Percentiles rank a stretch among this genome's conserved stretches.
Evolutionary conservation across 2,888 invertebrate species (phyloP).

Genomic region (Acanthoscelides obtectus): DNA sequence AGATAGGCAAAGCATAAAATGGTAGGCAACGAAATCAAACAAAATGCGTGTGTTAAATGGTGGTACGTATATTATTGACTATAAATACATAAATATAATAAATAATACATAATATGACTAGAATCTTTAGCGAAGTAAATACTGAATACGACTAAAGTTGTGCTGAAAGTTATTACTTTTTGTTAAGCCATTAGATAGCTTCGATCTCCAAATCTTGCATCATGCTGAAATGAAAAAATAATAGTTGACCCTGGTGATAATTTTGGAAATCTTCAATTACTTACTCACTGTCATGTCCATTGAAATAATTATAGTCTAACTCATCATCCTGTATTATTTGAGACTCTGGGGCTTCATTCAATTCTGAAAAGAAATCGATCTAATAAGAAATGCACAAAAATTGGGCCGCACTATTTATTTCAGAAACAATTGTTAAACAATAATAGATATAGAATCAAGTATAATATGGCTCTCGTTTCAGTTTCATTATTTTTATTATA

Average conservation of each 20-base stretch:
- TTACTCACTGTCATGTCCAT: slow-evolving; percentile 23
- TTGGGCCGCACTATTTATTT: neutral
- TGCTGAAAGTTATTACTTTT: slow-evolving; percentile 17
- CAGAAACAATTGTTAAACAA: too few relatives aligned
- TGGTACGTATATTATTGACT: slow-evolving; percentile 2
- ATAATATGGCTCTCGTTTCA: too few relatives aligned
- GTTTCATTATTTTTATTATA: too few relatives aligned
- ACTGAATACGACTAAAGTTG: slow-evolving; percentile 18
- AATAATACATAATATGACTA: slow-evolving; percentile 19
- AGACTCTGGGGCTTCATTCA: slow-evolving; percentile 33
- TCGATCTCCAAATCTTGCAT: slow-evolving; percentile 43
- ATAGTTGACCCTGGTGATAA: slow-evolving; percentile 3
- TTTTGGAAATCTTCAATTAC: slow-evolving; percentile 29
- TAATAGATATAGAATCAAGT: too few relatives aligned
- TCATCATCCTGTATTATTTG: slow-evolving; percentile 39
- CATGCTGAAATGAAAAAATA: slow-evolving; percentile 28
- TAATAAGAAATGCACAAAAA: neutral
- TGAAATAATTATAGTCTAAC: slow-evolving; percentile 40
- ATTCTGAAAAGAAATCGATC: slow-evolving; percentile 27
- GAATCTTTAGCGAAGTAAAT: slow-evolving; percentile 14
- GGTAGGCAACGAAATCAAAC: neutral
- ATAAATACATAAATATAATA: slow-evolving; percentile 3
- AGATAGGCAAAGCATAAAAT: too few relatives aligned
- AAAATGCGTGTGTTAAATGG: neutral
- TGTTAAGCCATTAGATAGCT: slow-evolving; percentile 28